Evolutionary conservation across 2,113 vertebrate genomes (phyloP), one percentile per base, ranked within the genome.

Genomic region (Aldabrachelys gigantea): DNA sequence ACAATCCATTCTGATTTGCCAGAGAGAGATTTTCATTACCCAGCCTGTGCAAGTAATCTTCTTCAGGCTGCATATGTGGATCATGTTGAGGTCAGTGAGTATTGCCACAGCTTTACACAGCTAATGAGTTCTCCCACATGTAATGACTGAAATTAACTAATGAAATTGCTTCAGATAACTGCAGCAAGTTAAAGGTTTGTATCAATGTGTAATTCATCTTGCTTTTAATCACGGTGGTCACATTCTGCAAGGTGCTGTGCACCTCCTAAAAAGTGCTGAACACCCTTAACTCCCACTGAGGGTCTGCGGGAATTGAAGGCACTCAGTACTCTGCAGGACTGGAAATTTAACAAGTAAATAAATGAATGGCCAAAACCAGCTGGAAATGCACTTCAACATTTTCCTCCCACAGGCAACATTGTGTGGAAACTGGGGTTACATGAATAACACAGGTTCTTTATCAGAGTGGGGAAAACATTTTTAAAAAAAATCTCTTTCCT

Each of bases 81-180:
- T 53, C 12, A 1, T 4, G 22, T 72, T 57, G 81, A 95, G 57
- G 65, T 93, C 93, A 87, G 41, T 16, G 44, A 47, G 50, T 52
- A 84, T 89, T 72, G 87, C 2, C 82, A 53, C 82, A 89, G 81
- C 65, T 95, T 29, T 0, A n/a, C 59, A 52, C 80, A 92, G 80
- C 56, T 95, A 95, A 96, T 93, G 89, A 87, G n/a, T 88, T 80
- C 59, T 84, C 82, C 92, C 84, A 31, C 38, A 56, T 10, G 72
- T 87, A 91, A 91, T 76, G 56, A 89, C 76, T 85, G 24, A 87
- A 96, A 97, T 95, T 89, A 96, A 83, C 78, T 56, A 84, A 85
- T 49, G 90, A 94, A 94, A 91, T 94, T 91, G 85, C 78, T 88
- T 21, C 21, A 53, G 3, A 5, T 72, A 93, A 88, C 56, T 84